Evolutionary conservation across 2,113 vertebrate genomes (phyloP), one percentile per base, ranked within the genome.

Genomic region (Tautogolabrus adspersus): DNA sequence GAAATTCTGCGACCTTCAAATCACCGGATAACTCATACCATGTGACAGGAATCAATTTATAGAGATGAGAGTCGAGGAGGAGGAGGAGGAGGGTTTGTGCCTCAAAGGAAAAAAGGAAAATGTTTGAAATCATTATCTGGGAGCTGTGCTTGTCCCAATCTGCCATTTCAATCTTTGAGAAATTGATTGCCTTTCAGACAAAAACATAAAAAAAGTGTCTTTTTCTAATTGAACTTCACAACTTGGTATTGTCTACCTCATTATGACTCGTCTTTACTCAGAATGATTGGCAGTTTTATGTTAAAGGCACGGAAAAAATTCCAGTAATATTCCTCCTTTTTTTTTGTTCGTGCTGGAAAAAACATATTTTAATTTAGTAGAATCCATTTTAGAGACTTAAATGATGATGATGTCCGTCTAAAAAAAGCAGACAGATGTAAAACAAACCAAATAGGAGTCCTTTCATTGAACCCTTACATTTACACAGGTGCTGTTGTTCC

Each of bases 1-100:
- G 77, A 88, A 87, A 89, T 75, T 83, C 72, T 21, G 46, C 86
- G 90, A 93, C 91, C 92, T 92, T 92, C 79, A 90, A 75, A 79
- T 90, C 82, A 86, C 62, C 46, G 37, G 75, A 85, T 92, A 89
- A 82, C 85, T 90, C 86, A 77, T 68, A 62, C 79, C 74, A 84
- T 77, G 75, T 83, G 81, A 87, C 73, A 77, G 70, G 72, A 88
- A 85, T 92, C 86, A 75, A 90, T 92, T 88, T 66, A 52, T 83
- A 89, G 47, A 79, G 77, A 91, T 68, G 87, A 69, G 44, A 40
- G 67, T 51, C 2, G 9, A 56, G 0, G 3, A 69, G 47, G 63
- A 62, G 22, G 52, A 55, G 15, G 46, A 47, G 46, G 47, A 8
- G 76, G 79, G 63, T 60, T 40, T 73, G 74, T 46, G 16, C 55